Evolutionary conservation across 2,797 vertebrate genomes (phyloP).

Genomic region (Basileuterus tristriatus): DNA sequence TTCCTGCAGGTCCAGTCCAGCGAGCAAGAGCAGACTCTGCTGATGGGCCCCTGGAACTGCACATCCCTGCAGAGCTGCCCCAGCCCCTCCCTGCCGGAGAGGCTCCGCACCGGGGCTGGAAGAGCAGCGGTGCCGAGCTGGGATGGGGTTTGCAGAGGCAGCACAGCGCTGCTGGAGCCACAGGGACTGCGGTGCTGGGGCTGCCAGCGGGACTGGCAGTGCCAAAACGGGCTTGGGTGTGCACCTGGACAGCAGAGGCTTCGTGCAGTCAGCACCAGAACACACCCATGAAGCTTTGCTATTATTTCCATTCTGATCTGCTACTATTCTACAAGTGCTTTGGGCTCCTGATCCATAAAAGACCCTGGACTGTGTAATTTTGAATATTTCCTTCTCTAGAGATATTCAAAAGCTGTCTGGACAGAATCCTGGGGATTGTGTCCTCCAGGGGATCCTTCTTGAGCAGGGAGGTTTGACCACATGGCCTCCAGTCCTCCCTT

Average conservation of each 20-base stretch:
- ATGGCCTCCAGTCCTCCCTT: background rate
- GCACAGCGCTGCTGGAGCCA: rapidly evolving
- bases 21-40: slow-evolving; percentile 31
- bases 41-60: slow-evolving; percentile 16
- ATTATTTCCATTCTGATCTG: background rate
- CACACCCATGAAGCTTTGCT: background rate
- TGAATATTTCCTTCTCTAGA: background rate
- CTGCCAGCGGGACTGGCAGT: background rate
- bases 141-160: rapidly evolving
- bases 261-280: background rate
- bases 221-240: background rate
- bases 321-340: background rate
- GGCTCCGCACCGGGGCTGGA: no score
- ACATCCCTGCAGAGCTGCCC: background rate
- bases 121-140: background rate
- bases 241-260: background rate
- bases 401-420: background rate
- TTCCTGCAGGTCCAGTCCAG: background rate
- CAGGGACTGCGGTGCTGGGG: background rate
- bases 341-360: background rate
- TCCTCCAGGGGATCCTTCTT: background rate
- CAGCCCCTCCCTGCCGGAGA: background rate
- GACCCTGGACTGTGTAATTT: background rate
- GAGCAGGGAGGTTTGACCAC: background rate
- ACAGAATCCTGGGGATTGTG: background rate